Evolutionary conservation across 2,888 invertebrate genomes (phyloP).

Genomic region (Eueremaeus valkanovi): DNA sequence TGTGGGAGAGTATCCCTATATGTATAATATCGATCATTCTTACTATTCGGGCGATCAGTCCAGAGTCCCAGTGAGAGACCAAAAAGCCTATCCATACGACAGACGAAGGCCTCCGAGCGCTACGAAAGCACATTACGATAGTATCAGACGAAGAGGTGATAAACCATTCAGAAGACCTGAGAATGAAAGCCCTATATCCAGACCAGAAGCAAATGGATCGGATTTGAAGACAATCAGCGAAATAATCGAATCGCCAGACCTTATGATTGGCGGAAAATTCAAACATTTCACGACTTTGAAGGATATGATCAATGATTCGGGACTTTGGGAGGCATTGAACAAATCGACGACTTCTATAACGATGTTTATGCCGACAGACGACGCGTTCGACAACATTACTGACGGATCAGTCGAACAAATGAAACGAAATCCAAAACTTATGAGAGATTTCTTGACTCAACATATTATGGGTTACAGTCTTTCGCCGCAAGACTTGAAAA

Average conservation of each 20-base stretch:
- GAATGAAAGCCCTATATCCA: neutral
- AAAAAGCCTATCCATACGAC: neutral
- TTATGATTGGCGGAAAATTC: conserved; percentile 43
- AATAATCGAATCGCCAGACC: conserved; percentile 44
- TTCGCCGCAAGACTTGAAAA: conserved; percentile 28
- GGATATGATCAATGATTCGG: conserved; percentile 43
- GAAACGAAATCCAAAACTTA: conserved; percentile 4
- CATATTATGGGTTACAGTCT: conserved; percentile 29
- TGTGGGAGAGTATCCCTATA: neutral
- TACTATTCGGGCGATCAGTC: neutral
- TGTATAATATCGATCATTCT: neutral
- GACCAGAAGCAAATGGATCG: neutral
- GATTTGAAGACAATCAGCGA: conserved; percentile 41
- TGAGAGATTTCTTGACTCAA: conserved; percentile 32
- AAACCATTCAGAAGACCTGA: neutral
- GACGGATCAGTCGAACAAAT: conserved; percentile 43
- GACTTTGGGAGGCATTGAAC: conserved; percentile 40
- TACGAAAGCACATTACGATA: neutral
- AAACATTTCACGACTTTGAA: conserved; percentile 43
- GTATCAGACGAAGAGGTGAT: neutral
- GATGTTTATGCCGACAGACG: conserved; percentile 46
- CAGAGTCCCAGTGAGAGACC: neutral
- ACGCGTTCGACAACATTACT: conserved; percentile 43
- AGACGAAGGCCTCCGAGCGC: neutral
- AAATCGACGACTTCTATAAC: conserved; percentile 42